phyloP scores from a whole-genome alignment of 2,113 vertebrate species.

The Oxygymnocypris stewartii region DNA sequence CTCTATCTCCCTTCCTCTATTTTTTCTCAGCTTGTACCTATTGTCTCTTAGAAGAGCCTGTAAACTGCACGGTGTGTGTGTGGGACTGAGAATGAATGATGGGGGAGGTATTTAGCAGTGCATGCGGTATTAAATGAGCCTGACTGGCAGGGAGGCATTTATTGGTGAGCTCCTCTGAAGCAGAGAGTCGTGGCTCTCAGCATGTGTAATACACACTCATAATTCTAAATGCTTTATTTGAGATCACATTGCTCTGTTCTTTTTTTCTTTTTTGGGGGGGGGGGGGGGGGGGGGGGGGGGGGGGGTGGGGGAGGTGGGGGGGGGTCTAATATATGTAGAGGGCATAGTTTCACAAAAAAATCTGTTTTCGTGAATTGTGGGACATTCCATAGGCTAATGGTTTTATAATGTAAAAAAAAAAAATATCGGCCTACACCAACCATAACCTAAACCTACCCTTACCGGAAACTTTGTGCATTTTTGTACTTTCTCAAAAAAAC shows the following conservation, averaged over 20 bases:
- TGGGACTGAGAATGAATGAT: slow-evolving; percentile 50
- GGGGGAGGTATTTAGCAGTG: slow-evolving; percentile 83
- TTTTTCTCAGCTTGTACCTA: slow-evolving; percentile 35
- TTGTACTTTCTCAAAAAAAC: too few relatives aligned
- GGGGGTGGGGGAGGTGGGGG: too few relatives aligned
- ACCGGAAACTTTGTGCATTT: too few relatives aligned
- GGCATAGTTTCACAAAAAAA: too few relatives aligned
- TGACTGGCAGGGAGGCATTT: slow-evolving; percentile 51
- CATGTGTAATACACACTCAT: slow-evolving; percentile 21
- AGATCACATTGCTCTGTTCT: background rate
- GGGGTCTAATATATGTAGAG: too few relatives aligned
- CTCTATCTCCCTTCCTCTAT: slow-evolving; percentile 35
- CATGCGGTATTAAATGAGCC: slow-evolving; percentile 63
- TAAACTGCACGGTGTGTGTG: slow-evolving; percentile 51
- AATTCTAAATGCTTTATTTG: slow-evolving; percentile 10
- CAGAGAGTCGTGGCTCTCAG: slow-evolving; percentile 28
- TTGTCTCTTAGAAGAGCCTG: slow-evolving; percentile 48
- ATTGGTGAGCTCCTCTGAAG: slow-evolving; percentile 43
- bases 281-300: too few relatives aligned
- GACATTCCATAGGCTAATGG: too few relatives aligned
- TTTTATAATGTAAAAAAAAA: too few relatives aligned
- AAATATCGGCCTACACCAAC: too few relatives aligned
- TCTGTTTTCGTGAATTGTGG: too few relatives aligned
- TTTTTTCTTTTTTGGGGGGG: background rate
- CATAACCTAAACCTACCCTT: too few relatives aligned